Conservation (phyloP, 2,113 vertebrate species). For the Mormyrus iriodes region DNA sequence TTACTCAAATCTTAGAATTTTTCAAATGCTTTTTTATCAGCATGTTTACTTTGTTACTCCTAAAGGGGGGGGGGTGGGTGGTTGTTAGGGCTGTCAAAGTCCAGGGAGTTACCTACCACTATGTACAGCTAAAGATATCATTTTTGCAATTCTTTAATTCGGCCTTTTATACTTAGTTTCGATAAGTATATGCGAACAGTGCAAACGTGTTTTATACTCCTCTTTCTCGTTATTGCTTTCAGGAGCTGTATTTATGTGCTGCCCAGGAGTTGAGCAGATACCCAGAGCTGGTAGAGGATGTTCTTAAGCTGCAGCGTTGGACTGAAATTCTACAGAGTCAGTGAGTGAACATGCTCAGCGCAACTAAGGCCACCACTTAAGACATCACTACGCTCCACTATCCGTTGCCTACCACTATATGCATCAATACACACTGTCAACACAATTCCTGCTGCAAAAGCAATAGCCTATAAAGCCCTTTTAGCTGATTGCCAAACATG, state of each 20-base stretch:
- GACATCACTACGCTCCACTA: neutral
- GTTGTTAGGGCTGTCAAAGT: neutral
- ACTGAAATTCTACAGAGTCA: slow-evolving; percentile 62
- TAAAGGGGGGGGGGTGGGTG: neutral
- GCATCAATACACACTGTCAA: neutral
- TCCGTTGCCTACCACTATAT: neutral
- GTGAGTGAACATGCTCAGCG: slow-evolving; percentile 42
- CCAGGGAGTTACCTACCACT: neutral
- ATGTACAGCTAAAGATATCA: neutral
- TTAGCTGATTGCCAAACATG: neutral
- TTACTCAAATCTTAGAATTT: neutral
- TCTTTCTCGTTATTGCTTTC: slow-evolving; percentile 3
- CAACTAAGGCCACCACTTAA: neutral
- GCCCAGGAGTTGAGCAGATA: slow-evolving; percentile 76
- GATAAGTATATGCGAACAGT: neutral
- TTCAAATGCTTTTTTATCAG: neutral
- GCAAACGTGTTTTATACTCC: neutral
- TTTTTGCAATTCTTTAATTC: neutral
- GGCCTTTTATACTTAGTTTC: neutral
- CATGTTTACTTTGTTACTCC: neutral
- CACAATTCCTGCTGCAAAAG: neutral
- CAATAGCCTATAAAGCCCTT: neutral
- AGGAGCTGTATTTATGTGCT: slow-evolving; percentile 83
- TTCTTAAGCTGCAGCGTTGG: slow-evolving; percentile 80
- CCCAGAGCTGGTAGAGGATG: slow-evolving; percentile 81